Base-by-base conservation (phyloP, 1,140 invertebrate genomes). In the Neodiprion fabricii region DNA sequence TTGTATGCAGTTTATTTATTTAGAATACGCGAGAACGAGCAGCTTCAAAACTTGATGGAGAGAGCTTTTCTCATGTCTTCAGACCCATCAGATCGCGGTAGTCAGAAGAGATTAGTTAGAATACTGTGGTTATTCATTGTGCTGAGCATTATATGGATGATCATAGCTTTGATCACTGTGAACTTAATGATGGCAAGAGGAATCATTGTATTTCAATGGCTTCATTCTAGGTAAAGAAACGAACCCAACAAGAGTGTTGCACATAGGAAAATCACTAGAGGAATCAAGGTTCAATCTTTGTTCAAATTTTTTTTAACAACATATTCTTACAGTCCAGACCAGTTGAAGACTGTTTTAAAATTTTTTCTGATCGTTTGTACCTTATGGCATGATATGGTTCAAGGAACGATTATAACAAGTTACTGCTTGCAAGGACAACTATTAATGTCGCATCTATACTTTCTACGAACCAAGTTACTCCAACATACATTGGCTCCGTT, bases 21-120 rank as follows among this genome's bases (percentile, higher is more conserved):
- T 84, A 89, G 96, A 78, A 91, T 95, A 73, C 92, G 94, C 68
- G 94, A 96, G 85, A 96, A 96, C 83, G 95, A 97, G 83, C 95
- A 96, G 78, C 85, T 97, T 48, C 95, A 96, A 83, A 95, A 95
- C 86, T 87, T 97, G n/a, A 96, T 97, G 92, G 96, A 97, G 86
- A 91, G 95, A 79, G 95, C 96, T 10, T 93, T 93, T 82, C 79
- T 93, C 21, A 79, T 92, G n/a, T 93, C 92, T 1, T 92, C 92
- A 0, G 91, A 92, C 85, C 86, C 91, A 2, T 90, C 90, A 3
- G 90, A 93, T 85, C 89, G 90, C n/a, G 90, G 90, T 9, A 92
- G 91, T 81, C 94, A 94, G 40, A 92, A 90, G 74, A 90, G 90
- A 48, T 85, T 95, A 11, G 90, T 95, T 14, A 89, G 89, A 77